Base-by-base conservation (phyloP, 2,888 invertebrate species). In the Apamea epomidion region DNA sequence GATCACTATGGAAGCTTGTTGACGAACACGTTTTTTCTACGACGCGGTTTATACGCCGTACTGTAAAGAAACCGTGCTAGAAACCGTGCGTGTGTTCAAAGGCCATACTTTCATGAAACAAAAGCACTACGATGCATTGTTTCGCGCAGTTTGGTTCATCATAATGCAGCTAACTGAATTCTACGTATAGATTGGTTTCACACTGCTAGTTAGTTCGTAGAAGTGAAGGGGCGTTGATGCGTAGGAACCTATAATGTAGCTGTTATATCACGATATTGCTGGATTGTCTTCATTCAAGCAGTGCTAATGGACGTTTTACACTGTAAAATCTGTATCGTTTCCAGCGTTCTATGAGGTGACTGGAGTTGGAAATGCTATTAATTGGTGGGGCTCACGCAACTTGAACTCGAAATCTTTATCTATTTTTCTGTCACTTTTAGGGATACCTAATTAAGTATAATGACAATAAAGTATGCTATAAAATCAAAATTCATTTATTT, bases 221-320 rank as follows among this genome's bases (percentile, higher is more conserved):
- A 78, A 54, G 8, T 25, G 25, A 51, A 80, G 18, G 48, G 18
- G 58, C 78, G 37, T 45, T 79, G 74, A n/a, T 25, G n/a, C 32
- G 37, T 72, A 72, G 65, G 58, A 48, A 60, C n/a, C 5, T 81
- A 14, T 45, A 67, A 42, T 67, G 21, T 54, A 32, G 7, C 7
- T 25, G 48, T 54, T 69, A 29, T 42, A 69, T 42, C 68, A 69
- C 10, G 69, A 25, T 80, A 42, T 51, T 60, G 12, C 16, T 79
- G 14, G 29, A 60, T 62, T 51, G 14, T 54, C 25, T 80, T 10
- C 16, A 58, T 71, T 71, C 25, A 70, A 70, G 45, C 32, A 32
- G 3, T 54, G 51, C n/a, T 12, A n/a, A 54, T 58, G 21, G 21
- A 42, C 0, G 18, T 51, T 42, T 25, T 16, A 18, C 5, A 14